These are phyloP conservation scores for Penaeus japonicus DNA, from an alignment of 1,140 invertebrate genomes.

Conservation along the genomic window DNA sequence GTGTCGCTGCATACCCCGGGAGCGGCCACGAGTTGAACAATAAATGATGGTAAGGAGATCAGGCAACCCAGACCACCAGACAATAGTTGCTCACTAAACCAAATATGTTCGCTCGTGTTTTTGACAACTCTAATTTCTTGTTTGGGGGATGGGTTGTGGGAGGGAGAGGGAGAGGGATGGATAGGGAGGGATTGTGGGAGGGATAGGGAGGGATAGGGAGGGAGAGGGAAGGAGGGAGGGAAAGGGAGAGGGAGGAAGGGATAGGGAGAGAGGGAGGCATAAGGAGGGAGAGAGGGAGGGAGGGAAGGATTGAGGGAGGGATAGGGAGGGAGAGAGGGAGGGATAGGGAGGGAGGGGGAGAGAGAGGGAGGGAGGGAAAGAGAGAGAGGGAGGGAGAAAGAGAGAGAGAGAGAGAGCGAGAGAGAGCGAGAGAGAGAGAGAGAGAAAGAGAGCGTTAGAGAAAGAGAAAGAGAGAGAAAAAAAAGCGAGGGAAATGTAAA, in stretches of 20 bases:
- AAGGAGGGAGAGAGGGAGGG: neutral
- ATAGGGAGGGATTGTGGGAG: neutral
- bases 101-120: too few species aligned
- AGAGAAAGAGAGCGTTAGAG: too few species aligned
- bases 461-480: neutral
- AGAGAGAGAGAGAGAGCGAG: neutral
- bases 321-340: neutral
- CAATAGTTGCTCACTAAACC: too few species aligned
- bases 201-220: neutral
- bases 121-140: too few species aligned
- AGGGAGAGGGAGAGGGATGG: neutral
- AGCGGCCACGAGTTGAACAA: too few species aligned
- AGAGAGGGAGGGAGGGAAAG: too few species aligned
- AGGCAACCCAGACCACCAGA: too few species aligned
- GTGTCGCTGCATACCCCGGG: neutral
- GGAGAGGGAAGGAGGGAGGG: neutral
- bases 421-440: neutral
- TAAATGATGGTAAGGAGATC: too few species aligned
- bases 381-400: neutral
- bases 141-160: neutral
- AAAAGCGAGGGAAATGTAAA: neutral
- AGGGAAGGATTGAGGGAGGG: neutral
- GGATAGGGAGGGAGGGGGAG: neutral
- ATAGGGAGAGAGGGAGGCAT: neutral
- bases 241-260: neutral